Evolutionary conservation across 1,140 invertebrate species (phyloP).

Genomic region (Oscheius sp.): DNA sequence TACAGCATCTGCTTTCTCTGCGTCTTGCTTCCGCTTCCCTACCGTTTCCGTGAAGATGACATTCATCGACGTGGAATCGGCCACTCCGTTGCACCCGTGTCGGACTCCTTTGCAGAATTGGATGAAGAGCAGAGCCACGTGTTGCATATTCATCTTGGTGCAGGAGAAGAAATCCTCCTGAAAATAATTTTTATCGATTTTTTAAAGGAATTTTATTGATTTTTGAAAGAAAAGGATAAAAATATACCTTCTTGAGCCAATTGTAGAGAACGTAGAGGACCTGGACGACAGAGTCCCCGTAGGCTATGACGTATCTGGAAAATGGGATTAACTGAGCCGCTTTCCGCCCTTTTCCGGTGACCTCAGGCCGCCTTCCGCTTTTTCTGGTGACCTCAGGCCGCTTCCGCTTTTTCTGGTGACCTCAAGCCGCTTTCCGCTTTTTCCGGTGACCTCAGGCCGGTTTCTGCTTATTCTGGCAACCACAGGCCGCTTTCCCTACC

Average conservation of each 20-base stretch:
- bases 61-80: not conserved
- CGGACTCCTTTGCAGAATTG: conserved; percentile 1
- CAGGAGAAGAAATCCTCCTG: conserved; percentile 4
- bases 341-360: no score
- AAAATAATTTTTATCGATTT: no score
- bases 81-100: not conserved
- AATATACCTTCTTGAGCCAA: conserved; percentile 7
- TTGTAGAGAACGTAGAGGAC: not conserved
- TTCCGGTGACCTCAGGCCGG: no score
- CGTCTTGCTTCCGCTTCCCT: not conserved
- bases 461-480: no score
- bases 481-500: no score
- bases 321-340: not conserved
- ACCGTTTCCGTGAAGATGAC: not conserved
- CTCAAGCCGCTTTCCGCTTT: no score
- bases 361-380: no score
- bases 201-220: not conserved
- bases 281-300: not conserved
- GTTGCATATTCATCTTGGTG: not conserved
- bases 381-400: no score
- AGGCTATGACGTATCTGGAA: not conserved
- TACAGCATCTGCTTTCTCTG: no score
- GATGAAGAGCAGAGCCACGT: conserved; percentile 17
- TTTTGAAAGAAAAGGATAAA: not conserved
- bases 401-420: no score